Evolutionary conservation across 2,797 vertebrate species (phyloP).

Genomic region (Platyrinchus mystaceus): DNA sequence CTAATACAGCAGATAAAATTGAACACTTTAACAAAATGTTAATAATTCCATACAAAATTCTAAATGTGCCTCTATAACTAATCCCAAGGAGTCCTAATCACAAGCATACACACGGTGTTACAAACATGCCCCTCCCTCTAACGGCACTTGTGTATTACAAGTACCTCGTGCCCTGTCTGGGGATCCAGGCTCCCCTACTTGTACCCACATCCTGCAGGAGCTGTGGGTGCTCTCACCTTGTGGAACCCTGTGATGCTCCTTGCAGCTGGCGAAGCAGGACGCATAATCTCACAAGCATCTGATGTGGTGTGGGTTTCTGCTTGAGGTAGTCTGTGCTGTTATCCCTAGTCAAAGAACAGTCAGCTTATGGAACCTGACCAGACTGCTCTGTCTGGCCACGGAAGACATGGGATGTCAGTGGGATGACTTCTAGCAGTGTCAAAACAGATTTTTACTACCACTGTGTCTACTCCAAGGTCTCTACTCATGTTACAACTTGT

Average conservation of each 20-base stretch:
- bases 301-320: accelerated
- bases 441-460: neutral
- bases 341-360: neutral
- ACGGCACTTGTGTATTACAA: neutral
- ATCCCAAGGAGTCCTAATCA: neutral
- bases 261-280: neutral
- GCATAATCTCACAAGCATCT: accelerated
- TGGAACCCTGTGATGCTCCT: neutral
- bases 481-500: neutral
- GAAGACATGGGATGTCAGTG: neutral
- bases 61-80: neutral
- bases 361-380: neutral
- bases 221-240: neutral
- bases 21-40: neutral
- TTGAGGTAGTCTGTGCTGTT: neutral
- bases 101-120: neutral
- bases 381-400: neutral
- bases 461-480: neutral
- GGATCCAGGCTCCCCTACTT: neutral
- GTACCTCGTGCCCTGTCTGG: accelerated
- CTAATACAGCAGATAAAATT: neutral
- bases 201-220: no score
- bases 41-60: neutral
- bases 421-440: neutral
- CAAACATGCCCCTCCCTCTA: neutral